Base-by-base conservation (phyloP, 1,140 invertebrate genomes). In the Carposina sasakii region DNA sequence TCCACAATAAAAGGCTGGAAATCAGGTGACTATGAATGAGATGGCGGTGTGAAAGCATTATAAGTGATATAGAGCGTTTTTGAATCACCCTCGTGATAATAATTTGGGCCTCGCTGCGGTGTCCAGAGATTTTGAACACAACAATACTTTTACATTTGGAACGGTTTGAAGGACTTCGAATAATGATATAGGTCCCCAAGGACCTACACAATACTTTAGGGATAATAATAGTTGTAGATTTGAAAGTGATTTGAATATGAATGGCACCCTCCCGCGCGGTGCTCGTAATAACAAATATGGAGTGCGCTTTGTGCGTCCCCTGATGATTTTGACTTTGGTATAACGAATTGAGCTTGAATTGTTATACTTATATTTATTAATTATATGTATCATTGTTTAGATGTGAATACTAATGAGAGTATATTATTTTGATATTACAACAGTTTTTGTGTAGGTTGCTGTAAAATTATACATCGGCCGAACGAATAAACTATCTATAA, bases 191-290 rank as follows among this genome's bases (percentile, higher is more conserved):
- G 72, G 72, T 81, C 79, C 70, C 79, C 50, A 60, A 76, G 76
- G 79, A 77, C 64, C 54, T 28, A 70, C 67, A 83, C 79, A 83
- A 83, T 81, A 70, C 66, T 30, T 56, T 48, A 51, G 65, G 76
- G 63, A 77, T 83, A 83, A 83, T 83, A 81, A 81, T 83, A 83
- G 76, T 82, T 79, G 76, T 81, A 83, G 76, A 81, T 83, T 79
- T 81, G 76, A 81, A 72, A 76, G 72, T 71, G 66, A 83, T 83
- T 83, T 81, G 71, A 81, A 83, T 83, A 76, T 83, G 76, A 83
- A 83, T 81, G 66, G 72, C 60, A 65, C 78, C 79, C 76, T 81
- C 76, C 75, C 69, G 78, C 71, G 77, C 64, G 62, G 62, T 64
- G 58, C 63, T 74, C 70, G 60, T 73, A 82, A 82, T 81, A 83